These are phyloP conservation scores for Hydractinia echinata DNA, from an alignment of 30 jellyfish, hydroid and myxozoan species.

Conservation along the genomic window DNA sequence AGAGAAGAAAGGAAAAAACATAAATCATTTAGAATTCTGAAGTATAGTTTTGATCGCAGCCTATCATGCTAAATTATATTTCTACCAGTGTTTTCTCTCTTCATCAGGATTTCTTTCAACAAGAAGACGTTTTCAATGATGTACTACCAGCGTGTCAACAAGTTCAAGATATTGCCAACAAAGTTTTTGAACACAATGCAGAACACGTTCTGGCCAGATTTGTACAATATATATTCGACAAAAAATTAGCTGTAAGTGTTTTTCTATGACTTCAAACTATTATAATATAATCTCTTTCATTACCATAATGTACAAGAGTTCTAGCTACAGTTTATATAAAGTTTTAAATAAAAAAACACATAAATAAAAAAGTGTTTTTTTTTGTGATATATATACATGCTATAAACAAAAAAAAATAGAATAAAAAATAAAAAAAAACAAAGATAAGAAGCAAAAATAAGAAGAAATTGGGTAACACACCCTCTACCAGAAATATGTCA, in stretches of 20 bases:
- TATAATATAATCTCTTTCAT: too few species aligned
- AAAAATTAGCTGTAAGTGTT: constrained; percentile 66
- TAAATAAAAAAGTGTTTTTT: not conserved
- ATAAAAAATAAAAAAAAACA: not conserved
- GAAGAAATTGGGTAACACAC: too few species aligned
- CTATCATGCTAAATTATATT: too few species aligned
- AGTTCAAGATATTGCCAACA: constrained; percentile 71
- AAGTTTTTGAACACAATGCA: constrained; percentile 88
- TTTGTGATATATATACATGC: not conserved
- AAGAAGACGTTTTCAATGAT: constrained; percentile 67
- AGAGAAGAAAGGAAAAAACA: too few species aligned
- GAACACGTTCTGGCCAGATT: constrained; percentile 91
- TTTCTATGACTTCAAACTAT: not conserved
- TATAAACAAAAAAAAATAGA: not conserved
- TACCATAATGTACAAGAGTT: too few species aligned
- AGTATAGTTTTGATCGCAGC: too few species aligned
- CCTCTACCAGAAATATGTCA: too few species aligned
- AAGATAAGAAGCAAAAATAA: too few species aligned
- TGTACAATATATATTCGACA: constrained; percentile 77
- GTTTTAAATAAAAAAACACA: not conserved
- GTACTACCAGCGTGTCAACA: constrained; percentile 81
- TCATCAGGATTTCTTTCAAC: constrained; percentile 56
- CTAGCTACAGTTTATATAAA: too few species aligned
- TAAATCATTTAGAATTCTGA: too few species aligned
- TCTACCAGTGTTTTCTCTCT: not conserved